Conservation (phyloP, 2,113 vertebrate genomes). For the Todiramphus saurophagus region DNA sequence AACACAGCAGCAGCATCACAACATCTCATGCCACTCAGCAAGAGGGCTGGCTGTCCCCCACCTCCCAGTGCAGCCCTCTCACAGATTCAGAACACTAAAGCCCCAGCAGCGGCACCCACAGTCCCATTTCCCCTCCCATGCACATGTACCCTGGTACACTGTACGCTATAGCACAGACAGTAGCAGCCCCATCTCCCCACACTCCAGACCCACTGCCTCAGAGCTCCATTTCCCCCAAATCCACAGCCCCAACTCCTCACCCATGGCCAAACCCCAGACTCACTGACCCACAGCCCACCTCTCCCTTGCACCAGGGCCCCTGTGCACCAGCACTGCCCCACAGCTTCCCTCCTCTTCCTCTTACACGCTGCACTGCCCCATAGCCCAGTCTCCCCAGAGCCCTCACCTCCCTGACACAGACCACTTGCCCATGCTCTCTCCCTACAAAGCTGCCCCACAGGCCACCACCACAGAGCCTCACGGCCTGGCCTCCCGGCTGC, state of each 20-base stretch:
- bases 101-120: neutral
- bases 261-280: fast-evolving
- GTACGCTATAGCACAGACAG: fast-evolving
- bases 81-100: neutral
- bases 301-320: fast-evolving
- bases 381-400: neutral
- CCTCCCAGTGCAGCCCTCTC: fast-evolving
- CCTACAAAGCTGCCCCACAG: neutral
- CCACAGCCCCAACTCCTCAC: neutral
- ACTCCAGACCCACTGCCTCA: neutral
- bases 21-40: neutral
- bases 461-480: too few species aligned
- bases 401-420: neutral
- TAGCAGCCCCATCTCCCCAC: neutral
- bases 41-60: neutral
- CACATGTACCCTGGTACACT: fast-evolving
- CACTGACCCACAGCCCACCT: neutral
- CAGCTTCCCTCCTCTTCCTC: fast-evolving
- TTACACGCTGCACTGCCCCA: neutral
- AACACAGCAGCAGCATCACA: neutral
- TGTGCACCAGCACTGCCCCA: fast-evolving
- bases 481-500: neutral
- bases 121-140: neutral
- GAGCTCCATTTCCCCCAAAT: neutral
- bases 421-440: fast-evolving